Percentiles rank a stretch among this genome's conserved stretches.
These are phyloP conservation scores for Clusia tigrina DNA, from an alignment of 2,888 invertebrate genomes.

Conservation along the genomic window DNA sequence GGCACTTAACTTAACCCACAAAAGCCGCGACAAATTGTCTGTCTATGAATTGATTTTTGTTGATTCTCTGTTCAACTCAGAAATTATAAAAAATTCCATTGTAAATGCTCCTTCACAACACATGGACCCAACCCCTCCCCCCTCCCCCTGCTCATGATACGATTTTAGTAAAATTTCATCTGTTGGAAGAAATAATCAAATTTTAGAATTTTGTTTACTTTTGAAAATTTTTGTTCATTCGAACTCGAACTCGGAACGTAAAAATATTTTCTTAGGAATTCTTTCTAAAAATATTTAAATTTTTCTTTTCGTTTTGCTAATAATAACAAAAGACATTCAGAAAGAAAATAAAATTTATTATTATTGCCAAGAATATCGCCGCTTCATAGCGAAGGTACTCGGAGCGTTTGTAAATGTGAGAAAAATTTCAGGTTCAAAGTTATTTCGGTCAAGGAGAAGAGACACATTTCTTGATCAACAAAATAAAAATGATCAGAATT, in stretches of 20 bases:
- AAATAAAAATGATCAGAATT: neutral
- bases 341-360: conserved; percentile 24
- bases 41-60: neutral
- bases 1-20: too few species aligned
- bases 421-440: conserved; percentile 41
- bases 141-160: too few species aligned
- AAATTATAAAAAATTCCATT: too few species aligned
- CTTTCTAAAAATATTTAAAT: conserved; percentile 43
- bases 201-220: neutral
- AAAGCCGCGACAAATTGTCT: neutral
- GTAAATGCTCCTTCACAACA: too few species aligned
- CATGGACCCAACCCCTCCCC: too few species aligned
- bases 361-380: conserved; percentile 20
- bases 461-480: too few species aligned
- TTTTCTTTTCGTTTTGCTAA: conserved; percentile 24
- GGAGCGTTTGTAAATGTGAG: neutral
- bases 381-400: neutral
- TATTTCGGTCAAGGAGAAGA: conserved; percentile 45
- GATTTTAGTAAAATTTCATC: neutral
- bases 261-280: conserved; percentile 45
- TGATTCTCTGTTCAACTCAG: too few species aligned
- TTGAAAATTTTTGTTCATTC: conserved; percentile 2
- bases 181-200: neutral
- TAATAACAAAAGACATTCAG: conserved; percentile 23
- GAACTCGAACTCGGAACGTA: conserved; percentile 7